Evolutionary conservation across 2,797 vertebrate species (phyloP).

Genomic region (Sphenodon punctatus): DNA sequence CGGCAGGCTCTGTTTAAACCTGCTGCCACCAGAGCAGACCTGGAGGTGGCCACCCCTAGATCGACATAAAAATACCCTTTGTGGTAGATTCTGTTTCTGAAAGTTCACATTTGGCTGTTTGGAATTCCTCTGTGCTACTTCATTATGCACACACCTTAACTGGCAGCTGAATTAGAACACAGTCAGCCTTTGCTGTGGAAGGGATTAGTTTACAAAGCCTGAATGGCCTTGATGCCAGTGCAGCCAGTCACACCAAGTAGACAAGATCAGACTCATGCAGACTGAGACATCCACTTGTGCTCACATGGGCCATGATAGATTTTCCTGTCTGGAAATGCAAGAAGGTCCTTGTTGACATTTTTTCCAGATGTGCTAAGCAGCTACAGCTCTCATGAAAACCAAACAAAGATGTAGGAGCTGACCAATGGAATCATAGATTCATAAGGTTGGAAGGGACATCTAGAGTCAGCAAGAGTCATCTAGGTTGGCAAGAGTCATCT

Average conservation of each 20-base stretch:
- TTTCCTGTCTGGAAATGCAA: constrained; percentile 16
- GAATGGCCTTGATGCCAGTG: constrained; percentile 35
- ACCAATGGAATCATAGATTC: too few relatives aligned
- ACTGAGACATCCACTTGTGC: constrained; percentile 11
- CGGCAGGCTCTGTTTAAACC: background rate
- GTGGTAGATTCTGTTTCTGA: constrained; percentile 43
- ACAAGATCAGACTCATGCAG: constrained; percentile 28
- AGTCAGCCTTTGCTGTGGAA: constrained; percentile 49
- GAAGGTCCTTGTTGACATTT: constrained; percentile 39
- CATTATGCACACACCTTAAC: constrained; percentile 49
- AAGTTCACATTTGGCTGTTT: constrained; percentile 9
- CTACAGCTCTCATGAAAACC: constrained; percentile 45
- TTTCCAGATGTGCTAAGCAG: constrained; percentile 30
- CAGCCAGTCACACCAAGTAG: constrained; percentile 23
- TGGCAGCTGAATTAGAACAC: constrained; percentile 58
- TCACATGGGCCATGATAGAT: background rate
- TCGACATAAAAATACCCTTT: constrained; percentile 12
- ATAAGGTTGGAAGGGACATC: too few relatives aligned
- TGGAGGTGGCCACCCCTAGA: background rate
- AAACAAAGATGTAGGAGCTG: constrained; percentile 53
- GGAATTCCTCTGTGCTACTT: constrained; percentile 14
- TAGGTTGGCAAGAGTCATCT: too few relatives aligned
- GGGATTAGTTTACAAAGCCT: constrained; percentile 34
- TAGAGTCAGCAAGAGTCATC: too few relatives aligned
- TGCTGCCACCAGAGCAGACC: background rate